Evolutionary conservation across 2,797 vertebrate genomes (phyloP), one percentile per base, ranked within the genome.

Genomic region (Aplochiton taeniatus): DNA sequence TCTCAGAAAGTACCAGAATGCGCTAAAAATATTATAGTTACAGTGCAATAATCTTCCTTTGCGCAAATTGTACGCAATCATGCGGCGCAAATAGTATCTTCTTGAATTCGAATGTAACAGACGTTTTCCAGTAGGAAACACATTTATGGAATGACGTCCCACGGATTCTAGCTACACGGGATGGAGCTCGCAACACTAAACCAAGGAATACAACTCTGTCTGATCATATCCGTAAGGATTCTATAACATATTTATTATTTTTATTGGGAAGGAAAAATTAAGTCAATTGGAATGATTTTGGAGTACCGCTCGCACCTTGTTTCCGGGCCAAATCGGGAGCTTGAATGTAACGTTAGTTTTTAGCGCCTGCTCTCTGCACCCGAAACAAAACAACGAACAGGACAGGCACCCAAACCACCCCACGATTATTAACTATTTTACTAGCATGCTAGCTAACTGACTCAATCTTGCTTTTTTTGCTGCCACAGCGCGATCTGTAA

Each of bases 341-440:
- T 31, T 31, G 31, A 31, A 56, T 63, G 63, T 60, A 57, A 16
- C 42, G 71, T 43, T 70, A 57, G 17, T 31, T 17, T 46, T 58
- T 51, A 6, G 19, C 61, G 44, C 69, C 42, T 63, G 70, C 58
- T 74, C 72, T 31, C 74, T 61, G 73, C 52, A 76, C 56, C 46
- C 74, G 72, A 77, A 74, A 82, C 83, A 74, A 58, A 83, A 84
- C 84, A 82, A 82, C 86, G 77, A 70, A 77, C 19, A 60, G 61
- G 64, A 45, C 63, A 63, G 65, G 70, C 77, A 63, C 73, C 51
- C 67, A 68, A 75, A 69, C 69, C 82, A 69, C 76, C 61, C 56
- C 66, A 41, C 54, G 63, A 17, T 62, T 51, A 31, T 31, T 4
- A 51, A 67, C 45, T 43, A 68, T 16, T 47, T 18, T 5, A 73